Conservation (phyloP, 2,113 vertebrate species). For the Psilopsiagon aymara region DNA sequence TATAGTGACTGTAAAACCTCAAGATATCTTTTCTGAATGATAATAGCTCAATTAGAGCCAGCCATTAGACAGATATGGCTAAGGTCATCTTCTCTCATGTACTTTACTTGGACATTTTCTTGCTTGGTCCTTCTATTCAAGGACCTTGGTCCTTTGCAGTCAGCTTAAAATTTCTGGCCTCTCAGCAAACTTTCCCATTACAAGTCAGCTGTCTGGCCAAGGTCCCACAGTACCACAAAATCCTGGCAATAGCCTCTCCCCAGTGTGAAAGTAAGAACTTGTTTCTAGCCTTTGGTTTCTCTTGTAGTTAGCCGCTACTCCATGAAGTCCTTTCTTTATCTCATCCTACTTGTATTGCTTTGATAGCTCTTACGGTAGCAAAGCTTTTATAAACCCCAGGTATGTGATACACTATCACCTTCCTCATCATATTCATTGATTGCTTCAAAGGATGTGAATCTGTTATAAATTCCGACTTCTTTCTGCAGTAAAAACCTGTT, state of each 20-base stretch:
- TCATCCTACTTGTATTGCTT: background rate
- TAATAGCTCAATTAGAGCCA: conserved; percentile 41
- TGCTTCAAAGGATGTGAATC: background rate
- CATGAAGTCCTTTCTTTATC: background rate
- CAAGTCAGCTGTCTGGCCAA: background rate
- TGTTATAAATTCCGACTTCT: rapidly evolving
- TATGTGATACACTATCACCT: background rate
- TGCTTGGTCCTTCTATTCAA: background rate
- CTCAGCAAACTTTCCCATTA: conserved; percentile 29
- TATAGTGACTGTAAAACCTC: background rate
- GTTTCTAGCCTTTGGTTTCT: background rate
- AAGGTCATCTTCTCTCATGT: conserved; percentile 41
- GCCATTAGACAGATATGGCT: conserved; percentile 29
- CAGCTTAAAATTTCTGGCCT: conserved; percentile 7
- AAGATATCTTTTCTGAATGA: conserved; percentile 20
- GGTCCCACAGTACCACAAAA: background rate
- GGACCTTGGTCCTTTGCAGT: background rate
- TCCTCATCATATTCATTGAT: background rate
- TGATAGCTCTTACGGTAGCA: background rate
- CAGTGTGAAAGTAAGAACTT: background rate
- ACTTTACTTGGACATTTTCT: background rate
- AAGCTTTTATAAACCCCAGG: background rate
- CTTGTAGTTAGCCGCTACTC: background rate
- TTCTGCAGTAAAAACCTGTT: background rate
- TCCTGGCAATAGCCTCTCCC: background rate